Conservation (phyloP, 2,888 invertebrate species). For the Nymphalis c-album region DNA sequence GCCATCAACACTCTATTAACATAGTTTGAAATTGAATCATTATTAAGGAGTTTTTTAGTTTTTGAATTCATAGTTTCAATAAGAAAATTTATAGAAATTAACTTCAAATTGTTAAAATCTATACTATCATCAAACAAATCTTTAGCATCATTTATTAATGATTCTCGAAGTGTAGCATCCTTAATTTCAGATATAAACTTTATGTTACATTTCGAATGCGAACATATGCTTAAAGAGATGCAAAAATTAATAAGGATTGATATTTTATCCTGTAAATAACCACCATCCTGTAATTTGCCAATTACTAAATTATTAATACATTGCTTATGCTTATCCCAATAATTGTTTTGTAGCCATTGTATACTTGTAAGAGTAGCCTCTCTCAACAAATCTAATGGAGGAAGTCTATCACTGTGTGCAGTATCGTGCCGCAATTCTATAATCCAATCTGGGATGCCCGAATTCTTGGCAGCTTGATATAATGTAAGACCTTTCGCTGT, state of each 20-base stretch:
- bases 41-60: slow-evolving; percentile 55
- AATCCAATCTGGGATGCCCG: slow-evolving; percentile 90
- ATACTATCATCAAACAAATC: slow-evolving; percentile 60
- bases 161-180: slow-evolving; percentile 57
- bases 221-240: slow-evolving; percentile 66
- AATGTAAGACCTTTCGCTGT: slow-evolving; percentile 78
- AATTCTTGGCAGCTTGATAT: slow-evolving; percentile 81
- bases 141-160: slow-evolving; percentile 61
- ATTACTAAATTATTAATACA: slow-evolving; percentile 70
- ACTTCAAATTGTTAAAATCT: slow-evolving; percentile 61
- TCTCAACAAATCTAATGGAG: slow-evolving; percentile 83
- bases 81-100: slow-evolving; percentile 55
- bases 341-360: slow-evolving; percentile 85
- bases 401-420: slow-evolving; percentile 86
- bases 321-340: slow-evolving; percentile 83
- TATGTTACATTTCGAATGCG: slow-evolving; percentile 62
- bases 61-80: slow-evolving; percentile 53
- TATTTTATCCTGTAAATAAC: slow-evolving; percentile 55
- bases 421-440: slow-evolving; percentile 89
- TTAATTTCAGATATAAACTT: slow-evolving; percentile 66
- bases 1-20: slow-evolving; percentile 59
- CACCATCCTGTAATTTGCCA: slow-evolving; percentile 49
- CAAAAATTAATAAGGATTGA: slow-evolving; percentile 62
- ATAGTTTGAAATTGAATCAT: slow-evolving; percentile 45
- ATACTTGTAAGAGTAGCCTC: slow-evolving; percentile 83